Percentiles rank a stretch among this genome's conserved stretches.
Evolutionary conservation across 2,797 vertebrate genomes (phyloP).

Genomic region (Muraenolepis orangiensis): DNA sequence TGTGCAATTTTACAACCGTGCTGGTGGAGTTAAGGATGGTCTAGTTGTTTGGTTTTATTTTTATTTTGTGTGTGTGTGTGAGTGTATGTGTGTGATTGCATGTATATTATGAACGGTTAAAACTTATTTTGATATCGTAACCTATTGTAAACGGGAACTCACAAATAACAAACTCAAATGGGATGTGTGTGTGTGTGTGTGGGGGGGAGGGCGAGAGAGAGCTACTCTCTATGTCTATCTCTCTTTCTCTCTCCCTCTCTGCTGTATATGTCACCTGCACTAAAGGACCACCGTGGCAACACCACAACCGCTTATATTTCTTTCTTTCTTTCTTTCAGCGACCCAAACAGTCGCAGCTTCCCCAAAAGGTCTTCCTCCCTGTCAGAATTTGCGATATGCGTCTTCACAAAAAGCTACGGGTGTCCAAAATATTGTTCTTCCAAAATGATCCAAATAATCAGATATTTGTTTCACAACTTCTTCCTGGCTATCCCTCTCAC

Average conservation of each 20-base stretch:
- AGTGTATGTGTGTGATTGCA: too few relatives aligned
- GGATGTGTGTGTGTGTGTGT: too few relatives aligned
- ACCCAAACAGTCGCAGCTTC: background rate
- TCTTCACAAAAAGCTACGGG: background rate
- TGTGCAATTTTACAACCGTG: constrained; percentile 55
- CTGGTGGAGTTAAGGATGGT: constrained; percentile 48
- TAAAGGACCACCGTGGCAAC: background rate
- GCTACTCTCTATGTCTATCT: background rate
- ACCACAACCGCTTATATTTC: background rate
- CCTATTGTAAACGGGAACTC: constrained; percentile 26
- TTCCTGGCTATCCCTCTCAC: background rate
- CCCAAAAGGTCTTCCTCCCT: background rate
- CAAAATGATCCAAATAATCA: too few relatives aligned
- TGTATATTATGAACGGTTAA: constrained; percentile 31
- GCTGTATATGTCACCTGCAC: background rate
- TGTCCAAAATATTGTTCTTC: background rate
- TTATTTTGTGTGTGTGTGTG: constrained; percentile 28
- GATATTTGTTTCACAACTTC: background rate
- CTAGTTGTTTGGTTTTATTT: constrained; percentile 10
- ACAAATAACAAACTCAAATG: constrained; percentile 20
- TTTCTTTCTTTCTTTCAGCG: background rate
- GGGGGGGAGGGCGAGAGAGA: background rate
- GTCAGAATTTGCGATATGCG: background rate
- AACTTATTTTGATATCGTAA: constrained; percentile 27
- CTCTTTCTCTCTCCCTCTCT: too few relatives aligned